A percentile compares a stretch with the other conserved stretches of the same genome.
These are phyloP conservation scores for Oreochromis grahami DNA, from an alignment of 2,797 vertebrate genomes.

Conservation along the genomic window DNA sequence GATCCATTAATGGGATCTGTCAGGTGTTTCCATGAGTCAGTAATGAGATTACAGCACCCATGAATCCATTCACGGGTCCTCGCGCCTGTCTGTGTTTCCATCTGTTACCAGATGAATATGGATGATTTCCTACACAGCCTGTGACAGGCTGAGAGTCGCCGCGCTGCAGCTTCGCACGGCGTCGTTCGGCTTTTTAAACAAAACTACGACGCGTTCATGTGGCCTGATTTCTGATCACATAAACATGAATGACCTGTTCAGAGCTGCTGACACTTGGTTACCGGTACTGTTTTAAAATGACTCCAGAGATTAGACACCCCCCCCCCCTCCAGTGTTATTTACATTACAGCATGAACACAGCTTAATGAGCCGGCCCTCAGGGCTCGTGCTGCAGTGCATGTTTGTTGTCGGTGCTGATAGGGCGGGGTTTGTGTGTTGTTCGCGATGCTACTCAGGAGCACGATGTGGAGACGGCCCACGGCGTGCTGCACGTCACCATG, in stretches of 20 bases:
- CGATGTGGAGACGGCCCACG: slow-evolving; percentile 89
- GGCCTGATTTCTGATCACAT: neutral
- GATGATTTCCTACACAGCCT: neutral
- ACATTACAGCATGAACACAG: neutral
- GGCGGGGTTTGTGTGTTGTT: neutral
- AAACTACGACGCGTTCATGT: fast-evolving
- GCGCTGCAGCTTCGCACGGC: neutral
- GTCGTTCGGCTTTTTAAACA: neutral
- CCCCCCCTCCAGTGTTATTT: neutral
- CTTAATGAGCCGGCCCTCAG: neutral
- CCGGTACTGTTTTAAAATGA: neutral
- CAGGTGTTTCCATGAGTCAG: neutral
- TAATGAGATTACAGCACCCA: neutral
- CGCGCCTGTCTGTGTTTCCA: neutral
- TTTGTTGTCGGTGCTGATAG: neutral
- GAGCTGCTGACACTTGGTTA: neutral
- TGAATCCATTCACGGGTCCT: neutral
- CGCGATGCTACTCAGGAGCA: slow-evolving; percentile 80
- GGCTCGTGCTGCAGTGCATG: neutral
- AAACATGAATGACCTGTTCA: neutral
- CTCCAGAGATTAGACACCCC: neutral
- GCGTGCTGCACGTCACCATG: slow-evolving; percentile 91
- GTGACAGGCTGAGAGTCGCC: neutral
- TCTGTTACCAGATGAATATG: neutral
- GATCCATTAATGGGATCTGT: neutral